These are phyloP conservation scores for Cyprinus carpio DNA, from an alignment of 2,113 vertebrate genomes.

Conservation along the genomic window DNA sequence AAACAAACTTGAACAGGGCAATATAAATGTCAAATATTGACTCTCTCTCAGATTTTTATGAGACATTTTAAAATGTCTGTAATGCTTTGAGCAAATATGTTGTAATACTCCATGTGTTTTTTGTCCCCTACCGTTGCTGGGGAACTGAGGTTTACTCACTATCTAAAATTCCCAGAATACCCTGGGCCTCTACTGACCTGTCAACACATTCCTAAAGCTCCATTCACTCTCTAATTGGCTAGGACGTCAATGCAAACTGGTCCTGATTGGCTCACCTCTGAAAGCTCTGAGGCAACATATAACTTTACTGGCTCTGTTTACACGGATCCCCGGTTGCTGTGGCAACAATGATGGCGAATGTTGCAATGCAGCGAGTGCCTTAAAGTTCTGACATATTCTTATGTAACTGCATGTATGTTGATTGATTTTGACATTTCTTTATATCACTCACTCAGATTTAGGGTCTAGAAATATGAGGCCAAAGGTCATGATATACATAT, in stretches of 20 bases:
- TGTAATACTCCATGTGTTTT: neutral
- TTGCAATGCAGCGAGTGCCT: neutral
- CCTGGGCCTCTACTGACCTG: neutral
- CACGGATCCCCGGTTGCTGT: neutral
- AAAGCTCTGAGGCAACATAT: constrained; percentile 6
- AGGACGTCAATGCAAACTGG: neutral
- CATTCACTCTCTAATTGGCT: constrained; percentile 12
- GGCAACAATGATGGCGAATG: neutral
- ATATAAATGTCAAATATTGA: neutral
- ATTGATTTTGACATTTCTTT: constrained; percentile 1
- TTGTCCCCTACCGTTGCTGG: neutral
- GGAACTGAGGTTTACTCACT: neutral
- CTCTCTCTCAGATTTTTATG: neutral
- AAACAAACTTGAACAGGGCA: neutral
- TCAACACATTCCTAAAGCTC: constrained; percentile 28
- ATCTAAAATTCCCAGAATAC: constrained; percentile 25
- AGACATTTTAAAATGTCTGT: neutral
- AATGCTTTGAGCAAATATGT: neutral
- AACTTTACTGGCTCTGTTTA: constrained; percentile 10
- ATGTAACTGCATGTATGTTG: neutral
- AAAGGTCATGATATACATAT: neutral
- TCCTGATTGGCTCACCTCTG: neutral
- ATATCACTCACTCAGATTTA: neutral
- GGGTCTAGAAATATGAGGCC: neutral
- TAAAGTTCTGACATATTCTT: neutral